These are phyloP conservation scores for Pogonocherus hispidulus DNA, from an alignment of 2,888 invertebrate species.

Conservation along the genomic window DNA sequence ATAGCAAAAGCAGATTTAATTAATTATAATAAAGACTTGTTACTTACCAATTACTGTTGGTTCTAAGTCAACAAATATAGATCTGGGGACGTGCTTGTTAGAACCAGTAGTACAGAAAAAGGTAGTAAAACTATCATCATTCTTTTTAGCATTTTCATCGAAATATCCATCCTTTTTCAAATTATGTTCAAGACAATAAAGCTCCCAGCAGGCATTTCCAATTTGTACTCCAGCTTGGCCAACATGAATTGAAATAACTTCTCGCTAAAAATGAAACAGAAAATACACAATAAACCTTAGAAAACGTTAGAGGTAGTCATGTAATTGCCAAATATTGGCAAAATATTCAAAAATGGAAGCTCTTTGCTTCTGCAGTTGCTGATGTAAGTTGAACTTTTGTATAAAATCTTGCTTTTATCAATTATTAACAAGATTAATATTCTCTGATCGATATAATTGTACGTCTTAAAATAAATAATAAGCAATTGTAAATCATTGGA, in stretches of 20 bases:
- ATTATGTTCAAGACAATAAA: conserved; percentile 65
- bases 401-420: too few species aligned
- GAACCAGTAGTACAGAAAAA: conserved; percentile 67
- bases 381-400: too few species aligned
- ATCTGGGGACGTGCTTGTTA: conserved; percentile 75
- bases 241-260: conserved; percentile 86
- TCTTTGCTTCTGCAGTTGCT: too few species aligned
- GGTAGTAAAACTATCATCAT: conserved; percentile 63
- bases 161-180: conserved; percentile 70
- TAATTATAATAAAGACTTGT: too few species aligned
- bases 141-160: conserved; percentile 67
- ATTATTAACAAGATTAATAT: too few species aligned
- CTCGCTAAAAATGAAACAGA: conserved; percentile 70
- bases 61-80: conserved; percentile 78
- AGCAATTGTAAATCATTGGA: too few species aligned
- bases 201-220: conserved; percentile 67
- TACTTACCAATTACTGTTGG: conserved; percentile 75
- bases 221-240: conserved; percentile 84
- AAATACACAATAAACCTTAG: neutral
- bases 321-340: too few species aligned
- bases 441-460: too few species aligned
- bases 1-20: too few species aligned
- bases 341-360: too few species aligned
- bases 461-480: too few species aligned
- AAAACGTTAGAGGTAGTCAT: too few species aligned